These are phyloP conservation scores for Eilema griseolum DNA, from an alignment of 2,888 invertebrate genomes.

Conservation along the genomic window DNA sequence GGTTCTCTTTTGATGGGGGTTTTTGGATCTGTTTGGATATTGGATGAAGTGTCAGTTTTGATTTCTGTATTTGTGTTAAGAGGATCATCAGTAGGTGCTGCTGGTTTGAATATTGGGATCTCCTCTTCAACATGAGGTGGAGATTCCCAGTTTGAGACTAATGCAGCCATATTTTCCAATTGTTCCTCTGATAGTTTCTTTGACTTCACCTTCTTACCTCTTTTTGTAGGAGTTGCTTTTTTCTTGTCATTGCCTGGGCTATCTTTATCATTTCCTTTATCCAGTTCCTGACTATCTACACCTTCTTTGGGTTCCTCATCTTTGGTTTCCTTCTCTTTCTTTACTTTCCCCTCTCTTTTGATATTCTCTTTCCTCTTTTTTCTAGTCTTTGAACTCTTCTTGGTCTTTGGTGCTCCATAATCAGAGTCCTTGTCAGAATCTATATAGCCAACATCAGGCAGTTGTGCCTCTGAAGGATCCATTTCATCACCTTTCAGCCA, in stretches of 20 bases:
- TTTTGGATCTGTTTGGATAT: slow-evolving; percentile 6
- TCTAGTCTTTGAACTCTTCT: slow-evolving; percentile 59
- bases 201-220: slow-evolving; percentile 62
- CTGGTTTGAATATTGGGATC: slow-evolving; percentile 41
- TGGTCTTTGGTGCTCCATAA: slow-evolving; percentile 71
- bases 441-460: slow-evolving; percentile 82
- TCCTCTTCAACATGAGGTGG: slow-evolving; percentile 67
- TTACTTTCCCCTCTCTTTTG: slow-evolving; percentile 62
- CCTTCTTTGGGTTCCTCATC: slow-evolving; percentile 53
- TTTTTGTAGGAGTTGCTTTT: slow-evolving; percentile 36
- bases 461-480: slow-evolving; percentile 84
- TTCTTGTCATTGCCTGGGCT: slow-evolving; percentile 46
- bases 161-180: slow-evolving; percentile 70
- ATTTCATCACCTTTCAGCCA: slow-evolving; percentile 94
- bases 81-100: slow-evolving; percentile 36
- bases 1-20: slow-evolving; percentile 59
- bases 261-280: slow-evolving; percentile 43
- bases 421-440: slow-evolving; percentile 83
- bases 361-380: slow-evolving; percentile 65
- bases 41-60: slow-evolving; percentile 15
- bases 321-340: slow-evolving; percentile 47
- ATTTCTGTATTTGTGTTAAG: slow-evolving; percentile 42
- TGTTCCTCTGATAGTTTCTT: slow-evolving; percentile 75
- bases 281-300: slow-evolving; percentile 29
- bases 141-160: slow-evolving; percentile 76